phyloP scores from a whole-genome alignment of 2,113 vertebrate species.

The Pungitius pungitius region DNA sequence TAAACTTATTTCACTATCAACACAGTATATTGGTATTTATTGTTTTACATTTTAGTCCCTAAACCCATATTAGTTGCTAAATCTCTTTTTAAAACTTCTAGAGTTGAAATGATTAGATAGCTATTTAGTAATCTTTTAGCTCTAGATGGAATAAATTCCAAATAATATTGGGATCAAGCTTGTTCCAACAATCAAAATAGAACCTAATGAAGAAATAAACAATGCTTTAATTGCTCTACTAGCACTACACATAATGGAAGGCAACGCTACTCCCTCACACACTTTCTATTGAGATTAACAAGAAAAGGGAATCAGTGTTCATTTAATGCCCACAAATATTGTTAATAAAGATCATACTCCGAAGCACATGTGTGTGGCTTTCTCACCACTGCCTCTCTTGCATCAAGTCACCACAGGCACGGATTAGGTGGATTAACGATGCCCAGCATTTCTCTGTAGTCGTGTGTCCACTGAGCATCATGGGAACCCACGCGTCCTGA shows the following conservation, averaged over 20 bases:
- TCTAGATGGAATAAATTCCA: no score
- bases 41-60: no score
- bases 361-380: slow-evolving; percentile 20
- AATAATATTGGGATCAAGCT: no score
- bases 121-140: no score
- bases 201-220: slow-evolving; percentile 26
- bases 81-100: no score
- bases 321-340: background rate
- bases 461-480: slow-evolving; percentile 72
- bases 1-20: no score
- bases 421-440: slow-evolving; percentile 75
- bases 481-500: slow-evolving; percentile 61
- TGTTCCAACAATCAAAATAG: no score
- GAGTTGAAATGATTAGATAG: no score
- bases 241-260: background rate
- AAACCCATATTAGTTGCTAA: no score
- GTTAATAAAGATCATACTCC: background rate
- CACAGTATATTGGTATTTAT: background rate
- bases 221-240: slow-evolving; percentile 19
- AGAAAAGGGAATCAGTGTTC: slow-evolving; percentile 12
- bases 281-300: slow-evolving; percentile 25
- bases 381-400: slow-evolving; percentile 53
- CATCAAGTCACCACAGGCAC: slow-evolving; percentile 64
- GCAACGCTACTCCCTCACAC: background rate
- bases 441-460: slow-evolving; percentile 70